Conservation (phyloP, 2,113 vertebrate species). For the Isurus oxyrinchus region DNA sequence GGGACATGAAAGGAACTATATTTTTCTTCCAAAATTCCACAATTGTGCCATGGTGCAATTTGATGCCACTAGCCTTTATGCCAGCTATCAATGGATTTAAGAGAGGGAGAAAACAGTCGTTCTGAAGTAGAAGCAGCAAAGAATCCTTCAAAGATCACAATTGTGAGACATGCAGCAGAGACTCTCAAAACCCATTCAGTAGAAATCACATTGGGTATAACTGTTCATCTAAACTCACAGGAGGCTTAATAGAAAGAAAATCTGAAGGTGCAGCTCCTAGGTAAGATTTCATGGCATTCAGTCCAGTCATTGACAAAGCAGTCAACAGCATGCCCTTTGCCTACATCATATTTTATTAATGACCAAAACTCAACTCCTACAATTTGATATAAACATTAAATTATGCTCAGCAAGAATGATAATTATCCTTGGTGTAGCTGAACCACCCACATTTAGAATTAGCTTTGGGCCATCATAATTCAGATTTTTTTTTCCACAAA, state of each 20-base stretch:
- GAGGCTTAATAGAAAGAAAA: background rate
- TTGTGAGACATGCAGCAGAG: background rate
- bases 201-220: background rate
- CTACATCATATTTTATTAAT: background rate
- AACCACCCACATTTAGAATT: background rate
- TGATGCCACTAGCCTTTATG: background rate
- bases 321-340: background rate
- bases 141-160: background rate
- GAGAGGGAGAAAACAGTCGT: background rate
- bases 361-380: background rate
- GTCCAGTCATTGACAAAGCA: background rate
- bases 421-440: background rate
- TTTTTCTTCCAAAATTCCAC: background rate
- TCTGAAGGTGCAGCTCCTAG: background rate
- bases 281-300: background rate
- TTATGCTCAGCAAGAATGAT: background rate
- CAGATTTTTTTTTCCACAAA: background rate
- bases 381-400: background rate
- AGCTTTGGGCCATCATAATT: background rate
- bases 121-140: background rate
- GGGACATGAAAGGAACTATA: background rate
- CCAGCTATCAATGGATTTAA: background rate
- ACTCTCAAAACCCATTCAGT: background rate
- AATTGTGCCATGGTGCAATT: background rate
- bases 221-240: background rate